These are phyloP conservation scores for Lasiurus cinereus DNA, from an alignment of 2,113 vertebrate species.

Conservation along the genomic window DNA sequence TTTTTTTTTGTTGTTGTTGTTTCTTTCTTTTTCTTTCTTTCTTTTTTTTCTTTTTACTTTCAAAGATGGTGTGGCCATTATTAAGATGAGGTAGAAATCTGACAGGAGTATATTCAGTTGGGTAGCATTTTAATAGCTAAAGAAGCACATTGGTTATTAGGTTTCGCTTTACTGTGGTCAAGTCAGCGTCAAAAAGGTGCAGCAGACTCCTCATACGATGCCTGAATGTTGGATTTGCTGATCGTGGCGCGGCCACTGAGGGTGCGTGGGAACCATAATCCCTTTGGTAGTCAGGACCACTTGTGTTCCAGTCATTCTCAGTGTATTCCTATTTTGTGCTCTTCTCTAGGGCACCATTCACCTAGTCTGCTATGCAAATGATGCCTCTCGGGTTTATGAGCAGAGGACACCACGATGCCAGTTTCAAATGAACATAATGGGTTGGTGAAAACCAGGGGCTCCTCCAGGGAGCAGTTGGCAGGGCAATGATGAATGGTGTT, in stretches of 20 bases:
- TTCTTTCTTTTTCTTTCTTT: background rate
- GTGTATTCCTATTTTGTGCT: background rate
- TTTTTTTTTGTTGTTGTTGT: background rate
- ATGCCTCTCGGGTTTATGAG: background rate
- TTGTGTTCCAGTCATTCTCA: background rate
- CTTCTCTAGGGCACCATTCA: background rate
- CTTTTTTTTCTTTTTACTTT: background rate
- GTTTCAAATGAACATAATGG: background rate
- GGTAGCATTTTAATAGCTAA: conserved; percentile 50
- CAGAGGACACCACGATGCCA: background rate
- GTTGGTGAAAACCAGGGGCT: background rate
- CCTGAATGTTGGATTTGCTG: background rate
- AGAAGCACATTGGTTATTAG: background rate
- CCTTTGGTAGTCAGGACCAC: background rate
- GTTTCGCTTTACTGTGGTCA: background rate
- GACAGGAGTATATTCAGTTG: background rate
- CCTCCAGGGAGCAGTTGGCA: background rate
- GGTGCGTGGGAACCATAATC: background rate
- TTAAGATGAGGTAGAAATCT: background rate
- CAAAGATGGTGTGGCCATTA: background rate
- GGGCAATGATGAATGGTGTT: background rate
- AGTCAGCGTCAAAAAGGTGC: background rate
- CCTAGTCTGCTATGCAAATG: background rate
- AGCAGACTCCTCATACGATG: background rate
- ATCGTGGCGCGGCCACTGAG: background rate